Base-by-base conservation (phyloP, 2,797 vertebrate genomes). In the Eospalax fontanierii region DNA sequence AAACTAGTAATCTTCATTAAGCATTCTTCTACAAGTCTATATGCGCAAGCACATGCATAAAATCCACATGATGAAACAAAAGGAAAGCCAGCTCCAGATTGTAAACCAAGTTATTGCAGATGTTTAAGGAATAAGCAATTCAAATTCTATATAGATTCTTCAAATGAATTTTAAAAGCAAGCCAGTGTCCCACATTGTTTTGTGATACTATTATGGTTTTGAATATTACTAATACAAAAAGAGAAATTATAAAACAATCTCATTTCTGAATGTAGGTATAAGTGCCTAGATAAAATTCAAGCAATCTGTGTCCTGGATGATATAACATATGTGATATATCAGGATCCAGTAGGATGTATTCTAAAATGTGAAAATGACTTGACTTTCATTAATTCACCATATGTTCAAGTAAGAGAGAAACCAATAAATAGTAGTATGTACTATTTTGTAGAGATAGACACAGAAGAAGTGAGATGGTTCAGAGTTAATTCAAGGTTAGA, bases 141-240 rank as follows among this genome's bases (percentile, higher is more conserved):
- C 54, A 73, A 89, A 30, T 89, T 83, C 61, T 61, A 84, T 38
- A 38, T 18, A 66, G 68, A 59, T 30, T 75, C 33, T 88, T 94
- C 15, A 78, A 65, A 93, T 70, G 16, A 46, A 40, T 68, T 76
- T 89, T 94, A 33, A 78, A 71, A 94, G 43, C 12, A 12, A 43
- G 19, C 35, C 4, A 50, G 57, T 54, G 33, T 76, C 24, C 19
- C 35, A 76, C 80, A 63, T 70, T 22, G 8, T 54, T 87, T 95
- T 84, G 84, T 70, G 33, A 74, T 0, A 2, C 28, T 83, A 38
- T 33, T 83, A 43, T 63, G 40, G 84, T 40, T 95, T 96, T 96
- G 61, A 46, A 91, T 50, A 83, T 50, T 61, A 83, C 76, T 18
- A 76, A 8, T 76, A 57, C 50, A 46, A 91, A 90, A 89, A 46